phyloP scores from a whole-genome alignment of 2,888 invertebrate species.

The Temnothorax unifasciatus region DNA sequence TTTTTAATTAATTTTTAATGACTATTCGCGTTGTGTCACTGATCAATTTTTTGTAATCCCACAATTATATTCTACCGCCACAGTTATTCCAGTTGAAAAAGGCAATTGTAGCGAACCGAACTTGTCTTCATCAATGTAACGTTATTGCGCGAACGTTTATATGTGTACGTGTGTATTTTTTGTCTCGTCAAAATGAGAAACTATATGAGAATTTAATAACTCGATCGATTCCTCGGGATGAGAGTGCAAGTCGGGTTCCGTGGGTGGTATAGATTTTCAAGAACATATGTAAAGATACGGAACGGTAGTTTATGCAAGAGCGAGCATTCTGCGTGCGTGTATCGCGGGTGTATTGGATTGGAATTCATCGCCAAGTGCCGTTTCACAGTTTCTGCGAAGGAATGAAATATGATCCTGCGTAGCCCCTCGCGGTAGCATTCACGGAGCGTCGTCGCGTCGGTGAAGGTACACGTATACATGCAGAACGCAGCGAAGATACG shows the following conservation, averaged over 20 bases:
- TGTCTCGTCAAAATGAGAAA: constrained; percentile 35
- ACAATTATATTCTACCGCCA: not conserved
- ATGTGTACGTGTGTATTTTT: not conserved
- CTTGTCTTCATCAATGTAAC: not conserved
- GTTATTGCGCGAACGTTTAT: not conserved
- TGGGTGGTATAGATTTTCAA: not conserved
- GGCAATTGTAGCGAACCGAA: not conserved
- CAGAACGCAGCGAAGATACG: constrained; percentile 25
- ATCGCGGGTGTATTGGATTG: constrained; percentile 41
- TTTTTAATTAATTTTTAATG: not conserved
- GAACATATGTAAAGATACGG: constrained; percentile 63
- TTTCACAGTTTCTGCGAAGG: constrained; percentile 48
- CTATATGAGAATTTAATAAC: constrained; percentile 74
- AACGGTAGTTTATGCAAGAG: constrained; percentile 55
- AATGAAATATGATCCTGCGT: constrained; percentile 59
- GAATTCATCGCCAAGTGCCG: constrained; percentile 72
- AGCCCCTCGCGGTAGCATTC: not conserved
- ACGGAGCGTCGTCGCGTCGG: not conserved
- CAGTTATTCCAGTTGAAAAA: not conserved
- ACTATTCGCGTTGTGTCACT: not conserved
- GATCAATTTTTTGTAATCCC: not conserved
- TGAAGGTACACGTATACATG: constrained; percentile 22
- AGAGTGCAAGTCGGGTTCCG: constrained; percentile 59
- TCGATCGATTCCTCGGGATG: constrained; percentile 60
- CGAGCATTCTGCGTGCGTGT: constrained; percentile 43